Evolutionary conservation across 2,888 invertebrate genomes (phyloP).

Genomic region (Seladonia tumulorum): DNA sequence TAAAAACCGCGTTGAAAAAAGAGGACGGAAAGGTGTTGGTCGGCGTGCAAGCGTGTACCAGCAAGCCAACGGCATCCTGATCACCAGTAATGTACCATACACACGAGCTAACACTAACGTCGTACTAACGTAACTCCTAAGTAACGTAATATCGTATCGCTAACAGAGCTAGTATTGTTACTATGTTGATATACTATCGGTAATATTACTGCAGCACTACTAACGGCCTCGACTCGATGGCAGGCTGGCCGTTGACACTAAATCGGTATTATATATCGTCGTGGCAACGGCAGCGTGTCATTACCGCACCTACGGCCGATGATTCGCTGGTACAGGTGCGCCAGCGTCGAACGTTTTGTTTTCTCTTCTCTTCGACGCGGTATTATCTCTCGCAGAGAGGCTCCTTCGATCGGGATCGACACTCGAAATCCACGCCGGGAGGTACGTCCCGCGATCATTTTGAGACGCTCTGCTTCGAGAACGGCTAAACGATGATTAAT

Average conservation of each 20-base stretch:
- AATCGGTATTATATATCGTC: slow-evolving; percentile 59
- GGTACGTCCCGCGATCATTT: slow-evolving; percentile 73
- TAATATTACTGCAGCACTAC: slow-evolving; percentile 29
- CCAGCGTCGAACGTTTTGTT: background rate
- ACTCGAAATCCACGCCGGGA: slow-evolving; percentile 58
- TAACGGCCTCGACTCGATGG: slow-evolving; percentile 17
- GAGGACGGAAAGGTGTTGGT: background rate
- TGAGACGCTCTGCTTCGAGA: slow-evolving; percentile 28
- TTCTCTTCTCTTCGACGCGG: background rate
- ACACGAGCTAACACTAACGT: slow-evolving; percentile 45
- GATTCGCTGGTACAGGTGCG: slow-evolving; percentile 5
- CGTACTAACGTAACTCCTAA: slow-evolving; percentile 35
- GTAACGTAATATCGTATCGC: slow-evolving; percentile 29
- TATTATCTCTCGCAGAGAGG: background rate
- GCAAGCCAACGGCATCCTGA: background rate
- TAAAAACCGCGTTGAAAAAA: background rate
- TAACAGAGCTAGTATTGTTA: slow-evolving; percentile 12
- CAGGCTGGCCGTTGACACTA: slow-evolving; percentile 33
- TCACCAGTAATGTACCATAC: slow-evolving; percentile 36
- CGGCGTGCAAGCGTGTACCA: background rate
- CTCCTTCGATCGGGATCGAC: slow-evolving; percentile 23
- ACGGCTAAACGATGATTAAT: slow-evolving; percentile 39
- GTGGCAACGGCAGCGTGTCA: slow-evolving; percentile 15
- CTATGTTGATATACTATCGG: slow-evolving; percentile 21
- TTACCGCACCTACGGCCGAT: background rate